These are phyloP conservation scores for Pangasius larnaudii DNA, from an alignment of 2,797 vertebrate genomes.

Conservation along the genomic window DNA sequence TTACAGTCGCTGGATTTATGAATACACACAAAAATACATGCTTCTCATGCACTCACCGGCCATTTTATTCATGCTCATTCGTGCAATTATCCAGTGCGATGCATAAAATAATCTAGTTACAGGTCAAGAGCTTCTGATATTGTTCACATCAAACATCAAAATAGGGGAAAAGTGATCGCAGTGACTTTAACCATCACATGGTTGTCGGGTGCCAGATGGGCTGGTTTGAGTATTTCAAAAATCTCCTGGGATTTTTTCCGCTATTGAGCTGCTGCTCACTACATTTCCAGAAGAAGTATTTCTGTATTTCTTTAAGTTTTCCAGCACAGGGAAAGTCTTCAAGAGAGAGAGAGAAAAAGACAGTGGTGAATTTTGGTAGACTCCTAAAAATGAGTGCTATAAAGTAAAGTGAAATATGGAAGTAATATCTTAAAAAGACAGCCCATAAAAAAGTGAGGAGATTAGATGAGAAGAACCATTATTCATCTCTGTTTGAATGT, in stretches of 20 bases:
- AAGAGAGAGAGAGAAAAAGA: neutral
- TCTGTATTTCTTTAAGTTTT: neutral
- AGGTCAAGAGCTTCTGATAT: neutral
- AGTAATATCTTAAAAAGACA: neutral
- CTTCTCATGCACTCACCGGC: neutral
- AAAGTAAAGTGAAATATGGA: neutral
- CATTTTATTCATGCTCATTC: neutral
- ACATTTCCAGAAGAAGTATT: neutral
- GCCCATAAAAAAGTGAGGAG: neutral
- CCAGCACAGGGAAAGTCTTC: neutral
- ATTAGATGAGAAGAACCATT: neutral
- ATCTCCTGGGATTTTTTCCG: neutral
- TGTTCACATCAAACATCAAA: neutral
- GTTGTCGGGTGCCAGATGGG: neutral
- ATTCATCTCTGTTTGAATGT: neutral
- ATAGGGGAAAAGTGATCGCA: no score
- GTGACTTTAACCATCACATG: neutral
- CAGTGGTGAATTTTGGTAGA: neutral
- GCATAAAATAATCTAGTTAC: neutral
- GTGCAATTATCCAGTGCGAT: neutral
- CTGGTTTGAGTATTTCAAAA: neutral
- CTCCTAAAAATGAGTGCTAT: neutral
- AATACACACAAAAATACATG: neutral
- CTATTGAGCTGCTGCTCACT: neutral
- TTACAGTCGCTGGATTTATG: neutral